Conservation (phyloP, 37 sponge, comb jelly and placozoan species). For the Dysidea cf. avara region DNA sequence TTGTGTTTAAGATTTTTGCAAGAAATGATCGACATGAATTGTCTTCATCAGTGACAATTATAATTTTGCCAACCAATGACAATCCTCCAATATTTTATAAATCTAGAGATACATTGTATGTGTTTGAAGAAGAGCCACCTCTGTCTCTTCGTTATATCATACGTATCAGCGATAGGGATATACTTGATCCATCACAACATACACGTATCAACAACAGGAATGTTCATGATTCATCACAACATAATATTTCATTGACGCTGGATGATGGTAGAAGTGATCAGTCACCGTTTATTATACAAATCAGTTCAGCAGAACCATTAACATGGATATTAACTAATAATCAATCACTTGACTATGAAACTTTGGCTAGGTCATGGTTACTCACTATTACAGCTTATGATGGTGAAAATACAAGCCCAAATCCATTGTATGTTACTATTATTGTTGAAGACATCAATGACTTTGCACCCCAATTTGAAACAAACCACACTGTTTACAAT, state of each 20-base stretch:
- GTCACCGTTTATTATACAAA: too few relatives aligned
- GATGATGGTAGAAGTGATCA: conserved; percentile 14
- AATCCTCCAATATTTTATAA: conserved; percentile 27
- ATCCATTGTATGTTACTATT: conserved; percentile 17
- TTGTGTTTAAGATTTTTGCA: conserved; percentile 1
- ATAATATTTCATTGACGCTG: conserved; percentile 4
- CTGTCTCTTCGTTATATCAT: too few relatives aligned
- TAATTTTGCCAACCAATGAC: conserved; percentile 44
- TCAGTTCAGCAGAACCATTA: neutral
- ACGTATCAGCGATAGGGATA: neutral
- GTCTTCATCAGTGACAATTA: neutral
- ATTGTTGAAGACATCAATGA: conserved; percentile 42
- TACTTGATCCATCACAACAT: neutral
- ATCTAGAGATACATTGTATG: neutral
- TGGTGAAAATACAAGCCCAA: neutral
- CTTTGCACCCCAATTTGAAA: conserved; percentile 25
- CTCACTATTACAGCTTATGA: conserved; percentile 27
- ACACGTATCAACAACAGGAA: conserved; percentile 17
- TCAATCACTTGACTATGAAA: conserved; percentile 31
- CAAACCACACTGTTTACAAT: conserved; percentile 7
- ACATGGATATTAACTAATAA: conserved; percentile 24
- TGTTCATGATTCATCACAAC: neutral
- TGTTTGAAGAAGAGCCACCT: conserved; percentile 6
- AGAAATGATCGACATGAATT: neutral
- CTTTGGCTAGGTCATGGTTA: neutral